Conservation (phyloP, 2,797 vertebrate species). For the Ctenopoma kingsleyae region DNA sequence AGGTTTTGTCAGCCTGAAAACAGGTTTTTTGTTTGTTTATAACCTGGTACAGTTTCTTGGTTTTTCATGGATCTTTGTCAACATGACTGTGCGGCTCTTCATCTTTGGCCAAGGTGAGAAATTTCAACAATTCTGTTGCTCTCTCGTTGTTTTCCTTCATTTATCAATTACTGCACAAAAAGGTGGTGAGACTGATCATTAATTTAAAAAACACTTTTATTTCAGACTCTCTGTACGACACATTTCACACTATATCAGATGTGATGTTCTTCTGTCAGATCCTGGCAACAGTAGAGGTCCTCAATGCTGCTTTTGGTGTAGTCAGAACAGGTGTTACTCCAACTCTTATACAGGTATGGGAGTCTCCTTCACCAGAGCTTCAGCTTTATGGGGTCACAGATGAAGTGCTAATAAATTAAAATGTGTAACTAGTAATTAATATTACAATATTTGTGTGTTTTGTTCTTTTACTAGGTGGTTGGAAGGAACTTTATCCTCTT, state of each 20-base stretch:
- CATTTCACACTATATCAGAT: slow-evolving; percentile 92
- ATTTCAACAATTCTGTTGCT: not conserved
- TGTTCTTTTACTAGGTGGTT: slow-evolving; percentile 82
- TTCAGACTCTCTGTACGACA: slow-evolving; percentile 95
- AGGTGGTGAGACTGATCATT: not conserved
- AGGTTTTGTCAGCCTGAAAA: slow-evolving; percentile 89
- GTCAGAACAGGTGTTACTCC: slow-evolving; percentile 89
- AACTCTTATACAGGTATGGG: slow-evolving; percentile 87
- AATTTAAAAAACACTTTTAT: slow-evolving; percentile 14
- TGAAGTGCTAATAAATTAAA: not conserved
- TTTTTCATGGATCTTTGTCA: slow-evolving; percentile 97
- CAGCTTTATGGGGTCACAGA: not conserved
- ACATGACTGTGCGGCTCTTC: slow-evolving; percentile 94
- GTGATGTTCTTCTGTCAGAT: slow-evolving; percentile 98
- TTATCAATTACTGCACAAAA: not conserved
- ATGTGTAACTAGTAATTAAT: not conserved
- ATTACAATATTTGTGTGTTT: slow-evolving; percentile 8
- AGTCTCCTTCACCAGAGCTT: not conserved
- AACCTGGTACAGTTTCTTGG: slow-evolving; percentile 97
- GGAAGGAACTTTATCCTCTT: slow-evolving; percentile 96
- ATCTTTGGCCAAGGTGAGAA: slow-evolving; percentile 91
- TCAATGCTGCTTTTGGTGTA: slow-evolving; percentile 92
- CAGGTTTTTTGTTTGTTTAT: slow-evolving; percentile 91
- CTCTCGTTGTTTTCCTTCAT: not conserved
- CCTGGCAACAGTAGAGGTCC: slow-evolving; percentile 90